phyloP scores from a whole-genome alignment of 2,888 invertebrate genomes.

The Calliopum simillimum region DNA sequence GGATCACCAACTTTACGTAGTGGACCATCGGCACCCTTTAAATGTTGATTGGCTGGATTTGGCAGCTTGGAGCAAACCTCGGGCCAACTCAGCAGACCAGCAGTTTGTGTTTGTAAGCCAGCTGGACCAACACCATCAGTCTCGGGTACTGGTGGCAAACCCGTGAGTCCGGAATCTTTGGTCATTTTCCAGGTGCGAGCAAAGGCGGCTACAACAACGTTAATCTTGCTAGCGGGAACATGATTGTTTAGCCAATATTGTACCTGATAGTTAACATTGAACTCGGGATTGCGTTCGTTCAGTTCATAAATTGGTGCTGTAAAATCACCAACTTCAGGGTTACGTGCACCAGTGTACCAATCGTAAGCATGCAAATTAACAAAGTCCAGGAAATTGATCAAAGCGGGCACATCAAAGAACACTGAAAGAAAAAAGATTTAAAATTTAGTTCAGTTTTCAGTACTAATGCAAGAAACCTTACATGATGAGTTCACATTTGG shows the following conservation, averaged over 20 bases:
- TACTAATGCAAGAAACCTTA: constrained; percentile 64
- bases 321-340: constrained; percentile 83
- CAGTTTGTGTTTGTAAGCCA: constrained; percentile 78
- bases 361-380: constrained; percentile 85
- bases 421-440: constrained; percentile 68
- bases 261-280: constrained; percentile 77
- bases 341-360: constrained; percentile 80
- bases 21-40: constrained; percentile 75
- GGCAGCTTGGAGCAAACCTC: constrained; percentile 83
- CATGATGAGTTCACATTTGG: constrained; percentile 83
- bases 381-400: constrained; percentile 82
- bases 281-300: constrained; percentile 77
- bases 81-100: constrained; percentile 81
- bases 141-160: constrained; percentile 78
- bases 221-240: constrained; percentile 76
- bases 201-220: constrained; percentile 78
- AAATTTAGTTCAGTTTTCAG: not conserved
- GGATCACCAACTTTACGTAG: constrained; percentile 82
- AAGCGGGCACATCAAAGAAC: constrained; percentile 81
- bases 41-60: constrained; percentile 73
- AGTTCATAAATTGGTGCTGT: constrained; percentile 79
- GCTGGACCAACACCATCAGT: constrained; percentile 78
- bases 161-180: constrained; percentile 79
- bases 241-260: constrained; percentile 72
- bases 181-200: constrained; percentile 84